Evolutionary conservation across 2,113 vertebrate species (phyloP).

Genomic region (Pterophyllum scalare): DNA sequence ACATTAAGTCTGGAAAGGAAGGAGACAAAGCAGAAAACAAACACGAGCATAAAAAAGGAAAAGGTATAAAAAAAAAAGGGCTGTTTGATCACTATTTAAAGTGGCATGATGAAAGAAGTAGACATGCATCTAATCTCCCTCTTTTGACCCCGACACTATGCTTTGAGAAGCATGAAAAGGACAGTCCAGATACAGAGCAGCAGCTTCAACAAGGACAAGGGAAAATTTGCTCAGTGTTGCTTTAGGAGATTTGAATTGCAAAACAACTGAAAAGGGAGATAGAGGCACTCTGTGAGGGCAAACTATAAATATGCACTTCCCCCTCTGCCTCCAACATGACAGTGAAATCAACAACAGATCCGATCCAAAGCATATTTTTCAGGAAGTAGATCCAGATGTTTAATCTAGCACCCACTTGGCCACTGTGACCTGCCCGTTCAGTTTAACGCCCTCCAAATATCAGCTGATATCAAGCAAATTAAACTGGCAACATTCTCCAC

Average conservation of each 20-base stretch:
- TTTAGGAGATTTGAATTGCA: constrained; percentile 76
- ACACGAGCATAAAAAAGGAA: constrained; percentile 5
- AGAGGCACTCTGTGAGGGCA: constrained; percentile 31
- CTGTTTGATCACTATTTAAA: constrained; percentile 29
- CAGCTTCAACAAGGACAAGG: constrained; percentile 33
- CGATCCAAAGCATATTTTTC: not conserved
- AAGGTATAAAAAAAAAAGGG: constrained; percentile 4
- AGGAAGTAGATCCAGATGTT: not conserved
- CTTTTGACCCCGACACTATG: constrained; percentile 39
- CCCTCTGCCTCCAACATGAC: constrained; percentile 28
- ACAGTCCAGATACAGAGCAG: constrained; percentile 20
- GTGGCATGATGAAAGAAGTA: constrained; percentile 38
- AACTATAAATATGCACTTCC: constrained; percentile 23
- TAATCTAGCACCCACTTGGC: not conserved
- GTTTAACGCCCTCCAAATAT: constrained; percentile 19
- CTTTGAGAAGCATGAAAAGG: constrained; percentile 51
- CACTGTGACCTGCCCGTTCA: constrained; percentile 1
- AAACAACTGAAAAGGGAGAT: constrained; percentile 45
- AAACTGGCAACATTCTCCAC: constrained; percentile 11
- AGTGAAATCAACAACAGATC: constrained; percentile 12
- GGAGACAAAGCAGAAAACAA: constrained; percentile 13
- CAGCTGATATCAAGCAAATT: constrained; percentile 24
- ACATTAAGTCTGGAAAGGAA: constrained; percentile 52
- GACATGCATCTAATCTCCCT: constrained; percentile 42
- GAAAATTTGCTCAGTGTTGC: constrained; percentile 62